These are phyloP conservation scores for Drosophila pectinifera DNA, from an alignment of 1,140 invertebrate genomes.

Conservation along the genomic window DNA sequence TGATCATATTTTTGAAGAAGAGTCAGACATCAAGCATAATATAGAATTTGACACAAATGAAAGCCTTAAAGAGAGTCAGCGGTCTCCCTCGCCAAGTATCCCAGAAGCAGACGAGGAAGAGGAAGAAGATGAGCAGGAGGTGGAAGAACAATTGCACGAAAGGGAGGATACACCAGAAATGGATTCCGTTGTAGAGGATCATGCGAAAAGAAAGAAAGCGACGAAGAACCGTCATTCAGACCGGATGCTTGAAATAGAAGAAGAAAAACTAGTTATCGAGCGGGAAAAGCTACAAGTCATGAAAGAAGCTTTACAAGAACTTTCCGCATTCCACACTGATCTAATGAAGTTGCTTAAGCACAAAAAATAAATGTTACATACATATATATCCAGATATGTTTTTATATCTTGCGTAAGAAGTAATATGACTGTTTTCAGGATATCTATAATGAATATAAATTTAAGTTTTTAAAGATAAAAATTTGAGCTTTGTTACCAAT, in stretches of 20 bases:
- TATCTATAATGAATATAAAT: neutral
- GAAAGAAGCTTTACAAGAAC: conserved; percentile 50
- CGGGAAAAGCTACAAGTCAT: conserved; percentile 60
- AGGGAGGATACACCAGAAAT: neutral
- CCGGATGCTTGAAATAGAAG: conserved; percentile 52
- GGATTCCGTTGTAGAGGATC: neutral
- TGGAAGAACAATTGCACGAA: neutral
- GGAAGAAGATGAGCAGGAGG: neutral
- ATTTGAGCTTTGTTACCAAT: neutral
- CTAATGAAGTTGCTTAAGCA: conserved; percentile 31
- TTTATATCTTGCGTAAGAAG: neutral
- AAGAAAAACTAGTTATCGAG: conserved; percentile 55
- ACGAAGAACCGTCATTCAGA: neutral
- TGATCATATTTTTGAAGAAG: neutral
- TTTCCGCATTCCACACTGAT: conserved; percentile 52
- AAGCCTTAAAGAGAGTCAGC: neutral
- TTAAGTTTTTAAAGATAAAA: no score
- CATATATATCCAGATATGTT: neutral
- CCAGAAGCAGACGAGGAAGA: neutral
- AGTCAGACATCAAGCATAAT: neutral
- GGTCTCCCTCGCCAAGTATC: neutral
- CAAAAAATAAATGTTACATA: conserved; percentile 8
- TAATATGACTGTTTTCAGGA: neutral
- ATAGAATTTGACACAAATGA: neutral
- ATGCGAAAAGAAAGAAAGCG: neutral